phyloP scores from a whole-genome alignment of 1,140 invertebrate species.

The Lepidostoma basale region DNA sequence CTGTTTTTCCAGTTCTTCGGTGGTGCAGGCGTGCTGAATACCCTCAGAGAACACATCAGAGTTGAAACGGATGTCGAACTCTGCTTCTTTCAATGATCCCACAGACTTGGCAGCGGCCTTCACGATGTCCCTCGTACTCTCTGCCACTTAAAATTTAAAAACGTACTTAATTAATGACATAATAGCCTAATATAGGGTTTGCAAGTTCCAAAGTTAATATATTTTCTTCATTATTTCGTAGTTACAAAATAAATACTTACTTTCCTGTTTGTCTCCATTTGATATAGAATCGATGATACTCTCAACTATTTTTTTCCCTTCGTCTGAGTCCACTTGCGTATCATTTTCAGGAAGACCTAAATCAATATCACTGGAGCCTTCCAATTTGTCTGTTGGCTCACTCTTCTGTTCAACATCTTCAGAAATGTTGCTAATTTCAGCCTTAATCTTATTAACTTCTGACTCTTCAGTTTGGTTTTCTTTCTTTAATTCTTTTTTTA shows the following conservation, averaged over 20 bases:
- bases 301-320: constrained; percentile 92
- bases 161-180: not conserved
- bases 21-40: constrained; percentile 79
- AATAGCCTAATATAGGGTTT: no score
- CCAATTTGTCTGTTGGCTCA: not conserved
- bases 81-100: constrained; percentile 89
- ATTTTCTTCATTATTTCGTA: no score
- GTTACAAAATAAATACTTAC: constrained; percentile 62
- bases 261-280: constrained; percentile 80
- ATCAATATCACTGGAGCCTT: constrained; percentile 50
- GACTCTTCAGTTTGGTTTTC: constrained; percentile 48
- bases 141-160: constrained; percentile 70
- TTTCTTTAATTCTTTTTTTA: constrained; percentile 53
- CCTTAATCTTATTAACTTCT: constrained; percentile 45
- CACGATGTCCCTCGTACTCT: constrained; percentile 88
- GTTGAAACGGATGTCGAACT: constrained; percentile 98
- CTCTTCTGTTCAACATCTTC: constrained; percentile 53
- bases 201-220: no score
- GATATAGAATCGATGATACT: constrained; percentile 82
- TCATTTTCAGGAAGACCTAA: constrained; percentile 57
- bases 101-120: constrained; percentile 87
- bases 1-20: constrained; percentile 75
- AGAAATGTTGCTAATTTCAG: constrained; percentile 41
- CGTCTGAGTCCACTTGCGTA: constrained; percentile 74
- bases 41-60: constrained; percentile 96